phyloP scores from a whole-genome alignment of 2,797 vertebrate species.

The Tauraco hartlaubi region DNA sequence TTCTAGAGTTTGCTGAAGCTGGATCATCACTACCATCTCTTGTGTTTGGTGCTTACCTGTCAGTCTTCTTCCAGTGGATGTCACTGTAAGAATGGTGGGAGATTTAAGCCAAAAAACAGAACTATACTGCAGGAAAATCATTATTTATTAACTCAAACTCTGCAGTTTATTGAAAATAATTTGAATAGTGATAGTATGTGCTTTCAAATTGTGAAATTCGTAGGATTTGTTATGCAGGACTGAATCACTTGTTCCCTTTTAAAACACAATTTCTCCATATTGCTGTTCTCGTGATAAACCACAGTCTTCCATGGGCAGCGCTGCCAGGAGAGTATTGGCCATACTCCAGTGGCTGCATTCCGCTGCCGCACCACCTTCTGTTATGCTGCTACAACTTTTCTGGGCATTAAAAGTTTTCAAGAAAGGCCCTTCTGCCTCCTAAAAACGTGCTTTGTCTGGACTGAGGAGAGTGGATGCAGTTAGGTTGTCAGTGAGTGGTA shows the following conservation, averaged over 20 bases:
- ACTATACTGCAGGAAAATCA: neutral
- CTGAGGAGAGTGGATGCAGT: neutral
- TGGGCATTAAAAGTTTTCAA: neutral
- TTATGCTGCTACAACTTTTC: neutral
- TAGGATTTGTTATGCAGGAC: neutral
- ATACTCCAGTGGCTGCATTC: neutral
- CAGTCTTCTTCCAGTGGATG: neutral
- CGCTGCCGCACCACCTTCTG: neutral
- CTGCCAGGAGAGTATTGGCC: neutral
- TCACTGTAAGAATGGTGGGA: neutral
- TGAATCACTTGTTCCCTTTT: neutral
- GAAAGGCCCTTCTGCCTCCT: neutral
- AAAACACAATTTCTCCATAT: neutral
- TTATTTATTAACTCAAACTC: neutral
- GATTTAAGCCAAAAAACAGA: neutral
- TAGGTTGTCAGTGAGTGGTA: neutral
- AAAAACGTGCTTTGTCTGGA: neutral
- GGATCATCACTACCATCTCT: neutral
- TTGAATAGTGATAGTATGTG: neutral
- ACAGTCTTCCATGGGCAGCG: fast-evolving
- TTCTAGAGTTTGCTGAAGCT: neutral
- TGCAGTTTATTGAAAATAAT: neutral
- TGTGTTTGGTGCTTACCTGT: neutral
- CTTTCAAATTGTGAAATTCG: neutral
- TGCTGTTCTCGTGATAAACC: neutral